These are phyloP conservation scores for Circaetus gallicus DNA, from an alignment of 2,113 vertebrate genomes.

Conservation along the genomic window DNA sequence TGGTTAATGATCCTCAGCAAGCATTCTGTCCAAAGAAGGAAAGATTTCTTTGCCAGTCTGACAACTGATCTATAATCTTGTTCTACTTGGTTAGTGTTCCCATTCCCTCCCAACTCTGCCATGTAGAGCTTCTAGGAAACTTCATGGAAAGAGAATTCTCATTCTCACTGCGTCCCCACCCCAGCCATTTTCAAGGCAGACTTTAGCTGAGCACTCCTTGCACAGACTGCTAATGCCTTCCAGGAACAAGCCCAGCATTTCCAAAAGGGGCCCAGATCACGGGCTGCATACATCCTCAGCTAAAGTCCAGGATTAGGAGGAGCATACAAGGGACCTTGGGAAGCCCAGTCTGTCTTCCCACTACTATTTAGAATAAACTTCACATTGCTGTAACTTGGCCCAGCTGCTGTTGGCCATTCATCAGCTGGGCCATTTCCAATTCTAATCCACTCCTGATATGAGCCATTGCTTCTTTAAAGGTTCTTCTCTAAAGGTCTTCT, in stretches of 20 bases:
- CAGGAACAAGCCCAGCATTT: neutral
- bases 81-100: conserved; percentile 31
- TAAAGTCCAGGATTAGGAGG: neutral
- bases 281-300: neutral
- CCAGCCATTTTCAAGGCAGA: neutral
- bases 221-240: neutral
- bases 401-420: neutral
- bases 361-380: neutral
- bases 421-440: neutral
- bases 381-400: neutral
- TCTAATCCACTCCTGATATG: neutral
- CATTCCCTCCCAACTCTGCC: neutral
- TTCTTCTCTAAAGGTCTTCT: neutral
- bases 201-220: neutral
- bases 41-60: conserved; percentile 42
- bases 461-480: neutral
- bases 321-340: neutral
- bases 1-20: conserved; percentile 69
- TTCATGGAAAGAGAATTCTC: neutral
- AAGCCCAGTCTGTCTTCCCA: neutral
- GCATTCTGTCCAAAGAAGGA: conserved; percentile 56
- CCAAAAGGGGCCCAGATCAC: neutral
- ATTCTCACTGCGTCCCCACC: neutral
- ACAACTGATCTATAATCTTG: conserved; percentile 62
- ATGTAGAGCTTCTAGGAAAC: neutral